Percentiles rank a stretch among this genome's conserved stretches.
Evolutionary conservation across 2,888 invertebrate genomes (phyloP).

Genomic region (Pantelozetes paolii): DNA sequence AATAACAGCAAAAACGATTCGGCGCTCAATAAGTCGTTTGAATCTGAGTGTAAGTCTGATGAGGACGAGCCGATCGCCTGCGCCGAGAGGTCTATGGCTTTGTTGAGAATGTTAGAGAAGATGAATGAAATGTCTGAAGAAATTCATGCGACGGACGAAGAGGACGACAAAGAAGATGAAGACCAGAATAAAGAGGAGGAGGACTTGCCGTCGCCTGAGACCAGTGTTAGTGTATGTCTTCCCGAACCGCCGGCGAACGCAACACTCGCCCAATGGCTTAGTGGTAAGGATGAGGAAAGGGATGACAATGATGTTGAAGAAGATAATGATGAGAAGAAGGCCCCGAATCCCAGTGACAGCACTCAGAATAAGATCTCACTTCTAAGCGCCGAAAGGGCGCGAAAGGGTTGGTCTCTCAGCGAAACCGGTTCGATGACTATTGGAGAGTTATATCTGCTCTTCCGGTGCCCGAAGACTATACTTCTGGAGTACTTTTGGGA

Average conservation of each 20-base stretch:
- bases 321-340: slow-evolving; percentile 27
- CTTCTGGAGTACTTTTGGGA: slow-evolving; percentile 55
- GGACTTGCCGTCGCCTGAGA: slow-evolving; percentile 4
- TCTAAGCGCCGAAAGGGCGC: slow-evolving; percentile 38
- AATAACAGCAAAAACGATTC: not conserved
- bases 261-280: slow-evolving; percentile 42
- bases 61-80: slow-evolving; percentile 41
- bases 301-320: slow-evolving; percentile 14
- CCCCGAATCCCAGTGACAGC: slow-evolving; percentile 29
- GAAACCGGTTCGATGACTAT: slow-evolving; percentile 75
- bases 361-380: slow-evolving; percentile 15
- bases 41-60: slow-evolving; percentile 32
- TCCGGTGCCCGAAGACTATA: slow-evolving; percentile 53
- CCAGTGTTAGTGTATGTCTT: not conserved
- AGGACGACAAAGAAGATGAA: slow-evolving; percentile 13
- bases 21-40: not conserved
- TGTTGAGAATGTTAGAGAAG: slow-evolving; percentile 42
- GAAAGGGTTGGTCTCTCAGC: slow-evolving; percentile 70
- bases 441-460: slow-evolving; percentile 82
- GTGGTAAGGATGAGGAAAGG: not conserved
- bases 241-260: slow-evolving; percentile 40
- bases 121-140: slow-evolving; percentile 26
- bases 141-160: slow-evolving; percentile 2
- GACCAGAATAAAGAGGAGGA: slow-evolving; percentile 17
- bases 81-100: slow-evolving; percentile 41